Evolutionary conservation across 2,888 invertebrate genomes (phyloP).

Genomic region (Oxycera nigricornis): DNA sequence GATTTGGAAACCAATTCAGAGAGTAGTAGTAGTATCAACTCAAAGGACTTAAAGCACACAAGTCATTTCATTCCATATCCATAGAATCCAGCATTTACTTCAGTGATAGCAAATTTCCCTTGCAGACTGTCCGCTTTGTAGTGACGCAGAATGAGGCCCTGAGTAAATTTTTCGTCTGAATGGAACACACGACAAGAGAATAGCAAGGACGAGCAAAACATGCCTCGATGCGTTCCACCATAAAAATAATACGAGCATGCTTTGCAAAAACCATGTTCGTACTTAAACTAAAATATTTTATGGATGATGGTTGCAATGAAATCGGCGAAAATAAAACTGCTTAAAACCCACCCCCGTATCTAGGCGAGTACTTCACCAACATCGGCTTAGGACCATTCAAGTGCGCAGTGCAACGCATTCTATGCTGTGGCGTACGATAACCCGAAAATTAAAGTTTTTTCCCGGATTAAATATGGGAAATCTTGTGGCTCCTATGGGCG

Average conservation of each 20-base stretch:
- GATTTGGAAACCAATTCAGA: no score
- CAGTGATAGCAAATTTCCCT: background rate
- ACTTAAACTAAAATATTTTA: conserved; percentile 33
- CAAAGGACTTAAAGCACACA: background rate
- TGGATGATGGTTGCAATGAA: conserved; percentile 28
- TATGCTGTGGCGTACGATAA: background rate
- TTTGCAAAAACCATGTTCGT: conserved; percentile 15
- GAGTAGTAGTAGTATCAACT: background rate
- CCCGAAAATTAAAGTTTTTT: conserved; percentile 23
- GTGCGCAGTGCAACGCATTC: background rate
- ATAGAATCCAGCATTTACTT: background rate
- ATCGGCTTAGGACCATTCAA: background rate
- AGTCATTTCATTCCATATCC: background rate
- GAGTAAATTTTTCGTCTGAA: conserved; percentile 12
- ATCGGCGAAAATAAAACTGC: background rate
- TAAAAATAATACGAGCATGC: conserved; percentile 26
- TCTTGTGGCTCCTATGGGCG: conserved; percentile 7
- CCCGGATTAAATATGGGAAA: conserved; percentile 28
- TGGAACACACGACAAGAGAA: conserved; percentile 9
- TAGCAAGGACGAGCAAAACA: background rate
- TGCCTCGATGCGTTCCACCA: conserved; percentile 26
- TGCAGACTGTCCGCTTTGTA: background rate
- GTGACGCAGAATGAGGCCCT: background rate
- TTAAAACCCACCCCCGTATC: background rate
- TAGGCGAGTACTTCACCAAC: background rate